Base-by-base conservation (phyloP, 2,113 vertebrate species). In the Choloepus hoffmanni region DNA sequence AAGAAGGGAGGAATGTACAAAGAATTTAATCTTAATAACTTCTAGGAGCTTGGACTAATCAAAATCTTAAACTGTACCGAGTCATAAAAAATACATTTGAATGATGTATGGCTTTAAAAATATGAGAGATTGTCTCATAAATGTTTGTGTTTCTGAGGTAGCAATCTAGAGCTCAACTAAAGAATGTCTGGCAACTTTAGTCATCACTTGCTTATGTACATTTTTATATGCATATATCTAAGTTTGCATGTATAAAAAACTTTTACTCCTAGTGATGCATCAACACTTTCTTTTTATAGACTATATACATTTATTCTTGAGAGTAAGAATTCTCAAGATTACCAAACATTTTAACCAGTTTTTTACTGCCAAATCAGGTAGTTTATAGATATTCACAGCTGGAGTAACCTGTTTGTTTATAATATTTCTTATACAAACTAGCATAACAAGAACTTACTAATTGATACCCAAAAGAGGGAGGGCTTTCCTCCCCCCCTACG, bases 311-410 rank as follows among this genome's bases (percentile, higher is more conserved):
- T 45, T 87, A 90, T 88, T 28, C 36, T 78, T 94, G 21, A 83
- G 43, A 50, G 19, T 58, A 58, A 58, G 55, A 58, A 21, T 58
- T 58, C 55, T 58, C 7, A 58, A 58, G 55, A 7, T 19, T 58
- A 58, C 14, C 19, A 82, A 84, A 28, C 30, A 72, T 85, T 92
- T 89, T 70, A 70, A 83, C 36, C 60, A 83, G 3, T 65, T 88
- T 96, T 92, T 94, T n/a, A 67, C 58, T 93, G 45, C 50, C 74
- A 74, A 40, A 67, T 40, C 53, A 19, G 48, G 82, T 43, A 45
- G 13, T 81, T 95, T 74, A 81, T 40, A 85, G 93, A 53, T 72
- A 33, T 90, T 90, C 73, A 92, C n/a, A 85, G 7, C 11, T 92
- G 10, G 76, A 67, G n/a, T 88, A 85, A 63, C 21, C 14, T 91